phyloP scores from a whole-genome alignment of 2,888 invertebrate species.

The Thereva nobilitata region DNA sequence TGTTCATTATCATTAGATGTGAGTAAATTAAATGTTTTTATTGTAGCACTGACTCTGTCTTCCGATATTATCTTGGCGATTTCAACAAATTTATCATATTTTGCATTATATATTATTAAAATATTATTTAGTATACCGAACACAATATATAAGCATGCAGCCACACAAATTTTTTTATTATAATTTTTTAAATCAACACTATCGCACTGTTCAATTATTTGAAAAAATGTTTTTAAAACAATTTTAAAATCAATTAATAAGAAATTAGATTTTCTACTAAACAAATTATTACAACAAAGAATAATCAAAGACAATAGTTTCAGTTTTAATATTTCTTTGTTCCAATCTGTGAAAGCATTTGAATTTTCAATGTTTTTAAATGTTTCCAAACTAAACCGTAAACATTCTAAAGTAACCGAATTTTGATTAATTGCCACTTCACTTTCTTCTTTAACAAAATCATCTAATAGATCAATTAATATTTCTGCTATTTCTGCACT shows the following conservation, averaged over 20 bases:
- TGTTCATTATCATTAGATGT: constrained; percentile 6
- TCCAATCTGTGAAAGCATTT: constrained; percentile 43
- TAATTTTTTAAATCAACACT: neutral
- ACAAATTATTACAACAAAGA: constrained; percentile 53
- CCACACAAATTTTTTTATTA: neutral
- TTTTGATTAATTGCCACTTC: constrained; percentile 47
- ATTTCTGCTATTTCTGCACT: constrained; percentile 54
- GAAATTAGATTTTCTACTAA: constrained; percentile 48
- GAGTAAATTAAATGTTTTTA: constrained; percentile 8
- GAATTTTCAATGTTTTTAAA: constrained; percentile 44
- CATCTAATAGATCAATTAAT: constrained; percentile 51
- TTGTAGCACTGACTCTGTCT: constrained; percentile 10
- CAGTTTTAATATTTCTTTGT: constrained; percentile 51
- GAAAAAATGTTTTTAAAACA: constrained; percentile 47
- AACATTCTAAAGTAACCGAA: constrained; percentile 50
- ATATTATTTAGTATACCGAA: constrained; percentile 18
- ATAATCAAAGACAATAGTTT: constrained; percentile 51
- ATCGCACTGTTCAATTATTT: constrained; percentile 1
- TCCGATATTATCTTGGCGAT: constrained; percentile 6
- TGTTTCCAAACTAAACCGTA: constrained; percentile 53
- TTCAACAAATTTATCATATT: neutral
- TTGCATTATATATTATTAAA: constrained; percentile 7
- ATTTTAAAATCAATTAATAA: constrained; percentile 48
- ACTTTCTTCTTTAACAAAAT: constrained; percentile 51
- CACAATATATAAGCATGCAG: constrained; percentile 1